Percentiles rank a stretch among this genome's conserved stretches.
These are phyloP conservation scores for Eugnorisma glareosa DNA, from an alignment of 2,888 invertebrate species.

Conservation along the genomic window DNA sequence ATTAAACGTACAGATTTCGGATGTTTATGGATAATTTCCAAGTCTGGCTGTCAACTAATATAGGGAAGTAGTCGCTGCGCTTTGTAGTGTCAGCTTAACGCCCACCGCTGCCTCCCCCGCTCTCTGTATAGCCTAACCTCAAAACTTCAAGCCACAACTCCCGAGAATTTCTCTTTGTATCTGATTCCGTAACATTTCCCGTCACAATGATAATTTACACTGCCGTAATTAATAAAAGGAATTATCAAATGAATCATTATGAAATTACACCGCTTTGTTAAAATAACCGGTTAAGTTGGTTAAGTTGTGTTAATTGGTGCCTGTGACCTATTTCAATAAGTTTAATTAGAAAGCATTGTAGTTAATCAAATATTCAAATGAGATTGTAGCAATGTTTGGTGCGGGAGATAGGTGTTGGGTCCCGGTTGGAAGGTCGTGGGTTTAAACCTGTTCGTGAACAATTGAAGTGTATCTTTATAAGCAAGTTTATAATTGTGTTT, in stretches of 20 bases:
- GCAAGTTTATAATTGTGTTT: slow-evolving; percentile 7
- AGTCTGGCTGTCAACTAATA: too few species aligned
- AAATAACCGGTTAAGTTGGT: slow-evolving; percentile 40
- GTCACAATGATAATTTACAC: slow-evolving; percentile 57
- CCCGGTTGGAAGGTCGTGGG: slow-evolving; percentile 52
- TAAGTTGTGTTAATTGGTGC: slow-evolving; percentile 44
- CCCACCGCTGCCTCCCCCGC: slow-evolving; percentile 16
- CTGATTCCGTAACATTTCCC: slow-evolving; percentile 54
- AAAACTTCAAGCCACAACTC: slow-evolving; percentile 40
- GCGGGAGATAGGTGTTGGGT: slow-evolving; percentile 42
- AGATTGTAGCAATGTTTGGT: slow-evolving; percentile 67
- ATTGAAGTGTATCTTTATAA: slow-evolving; percentile 1
- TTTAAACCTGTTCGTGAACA: slow-evolving; percentile 30
- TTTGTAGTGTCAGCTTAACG: background rate
- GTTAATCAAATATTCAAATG: slow-evolving; percentile 83
- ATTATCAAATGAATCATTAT: slow-evolving; percentile 66
- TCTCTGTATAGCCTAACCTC: slow-evolving; percentile 15
- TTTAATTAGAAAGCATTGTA: slow-evolving; percentile 79
- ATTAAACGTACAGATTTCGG: too few species aligned
- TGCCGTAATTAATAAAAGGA: slow-evolving; percentile 63
- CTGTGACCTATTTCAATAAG: slow-evolving; percentile 67
- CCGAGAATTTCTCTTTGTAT: slow-evolving; percentile 54
- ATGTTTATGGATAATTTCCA: too few species aligned
- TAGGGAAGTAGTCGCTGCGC: background rate
- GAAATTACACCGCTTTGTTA: slow-evolving; percentile 61